Percentiles rank a stretch among this genome's conserved stretches.
Evolutionary conservation across 2,113 vertebrate genomes (phyloP).

Genomic region (Erythrocercus mccallii): DNA sequence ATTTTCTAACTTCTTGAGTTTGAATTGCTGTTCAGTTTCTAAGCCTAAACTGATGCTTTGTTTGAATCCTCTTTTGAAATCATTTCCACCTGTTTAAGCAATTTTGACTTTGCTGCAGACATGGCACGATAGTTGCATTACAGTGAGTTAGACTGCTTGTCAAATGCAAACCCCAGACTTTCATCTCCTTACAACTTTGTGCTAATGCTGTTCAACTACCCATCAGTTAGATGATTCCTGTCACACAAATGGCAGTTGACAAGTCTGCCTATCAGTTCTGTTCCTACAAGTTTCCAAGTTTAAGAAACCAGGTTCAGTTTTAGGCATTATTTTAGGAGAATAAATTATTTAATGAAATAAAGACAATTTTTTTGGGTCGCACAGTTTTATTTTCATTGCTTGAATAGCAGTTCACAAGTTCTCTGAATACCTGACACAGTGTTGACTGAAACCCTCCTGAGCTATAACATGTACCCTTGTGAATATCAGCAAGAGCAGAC

Average conservation of each 20-base stretch:
- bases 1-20: not conserved
- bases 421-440: not conserved
- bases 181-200: not conserved
- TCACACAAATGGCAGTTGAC: not conserved
- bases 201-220: not conserved
- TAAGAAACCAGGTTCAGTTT: not conserved
- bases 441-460: not conserved
- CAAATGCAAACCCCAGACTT: slow-evolving; percentile 20
- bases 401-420: not conserved
- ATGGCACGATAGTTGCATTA: not conserved
- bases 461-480: fast-evolving
- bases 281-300: not conserved
- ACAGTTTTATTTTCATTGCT: not conserved
- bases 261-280: not conserved
- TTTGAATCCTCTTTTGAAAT: slow-evolving; percentile 43
- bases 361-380: not conserved
- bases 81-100: slow-evolving; percentile 27
- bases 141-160: slow-evolving; percentile 13
- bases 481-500: not conserved
- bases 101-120: slow-evolving; percentile 25
- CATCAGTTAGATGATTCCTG: not conserved
- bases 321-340: not conserved
- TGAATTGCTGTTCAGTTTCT: not conserved
- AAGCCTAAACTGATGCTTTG: not conserved
- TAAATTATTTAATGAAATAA: not conserved